Percentiles rank a stretch among this genome's conserved stretches.
These are phyloP conservation scores for Zhengitettix transpicula DNA, from an alignment of 2,888 invertebrate genomes.

Conservation along the genomic window DNA sequence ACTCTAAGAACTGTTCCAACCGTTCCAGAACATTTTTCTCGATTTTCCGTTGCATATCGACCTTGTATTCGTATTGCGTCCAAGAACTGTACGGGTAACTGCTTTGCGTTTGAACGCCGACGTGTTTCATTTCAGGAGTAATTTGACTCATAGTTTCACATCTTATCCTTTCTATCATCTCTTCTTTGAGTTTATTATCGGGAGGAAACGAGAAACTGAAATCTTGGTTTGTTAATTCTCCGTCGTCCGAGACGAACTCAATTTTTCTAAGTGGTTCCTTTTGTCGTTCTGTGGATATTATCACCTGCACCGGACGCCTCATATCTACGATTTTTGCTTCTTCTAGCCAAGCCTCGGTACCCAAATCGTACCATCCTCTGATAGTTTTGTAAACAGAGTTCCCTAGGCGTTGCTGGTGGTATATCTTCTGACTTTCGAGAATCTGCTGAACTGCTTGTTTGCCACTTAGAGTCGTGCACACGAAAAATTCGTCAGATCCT, in stretches of 20 bases:
- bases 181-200: not conserved
- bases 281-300: not conserved
- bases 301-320: not conserved
- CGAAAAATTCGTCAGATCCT: not conserved
- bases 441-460: not conserved
- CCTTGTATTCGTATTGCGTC: not conserved
- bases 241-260: not conserved
- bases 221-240: not conserved
- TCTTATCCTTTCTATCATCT: not conserved
- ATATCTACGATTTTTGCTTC: not conserved
- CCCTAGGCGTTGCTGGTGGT: not conserved
- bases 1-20: not conserved
- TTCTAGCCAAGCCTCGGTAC: not conserved
- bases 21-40: not conserved
- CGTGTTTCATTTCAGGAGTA: not conserved
- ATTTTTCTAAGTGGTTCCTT: not conserved
- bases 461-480: not conserved
- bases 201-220: not conserved
- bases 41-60: not conserved
- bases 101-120: not conserved
- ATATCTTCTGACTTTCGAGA: not conserved
- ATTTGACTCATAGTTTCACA: not conserved
- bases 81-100: not conserved
- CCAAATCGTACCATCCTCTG: not conserved
- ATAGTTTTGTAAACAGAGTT: not conserved